Conservation (phyloP, 2,113 vertebrate species). For the Porphyrio hochstetteri region DNA sequence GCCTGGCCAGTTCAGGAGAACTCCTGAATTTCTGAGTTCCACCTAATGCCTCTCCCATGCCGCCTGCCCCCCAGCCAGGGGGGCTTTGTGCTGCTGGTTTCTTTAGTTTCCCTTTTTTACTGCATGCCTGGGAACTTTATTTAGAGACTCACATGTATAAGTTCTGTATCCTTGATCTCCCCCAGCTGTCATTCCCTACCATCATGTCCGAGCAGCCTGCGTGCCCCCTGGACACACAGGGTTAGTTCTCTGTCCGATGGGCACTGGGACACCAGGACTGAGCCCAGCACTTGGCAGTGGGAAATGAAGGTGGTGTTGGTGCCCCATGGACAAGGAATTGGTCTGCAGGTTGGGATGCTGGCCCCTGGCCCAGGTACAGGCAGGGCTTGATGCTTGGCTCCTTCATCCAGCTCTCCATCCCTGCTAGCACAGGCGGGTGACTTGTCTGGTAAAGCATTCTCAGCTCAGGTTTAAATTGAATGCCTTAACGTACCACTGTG, state of each 20-base stretch:
- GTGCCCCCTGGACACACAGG: not conserved
- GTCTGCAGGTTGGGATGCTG: not conserved
- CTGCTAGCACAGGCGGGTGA: not conserved
- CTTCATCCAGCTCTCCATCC: not conserved
- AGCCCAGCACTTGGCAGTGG: not conserved
- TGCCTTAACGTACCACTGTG: not conserved
- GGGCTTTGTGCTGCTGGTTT: not conserved
- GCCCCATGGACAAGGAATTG: not conserved
- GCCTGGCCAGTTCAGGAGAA: not conserved
- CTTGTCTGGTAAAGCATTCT: not conserved
- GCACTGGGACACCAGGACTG: not conserved
- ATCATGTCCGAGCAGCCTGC: not conserved
- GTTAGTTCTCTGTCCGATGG: not conserved
- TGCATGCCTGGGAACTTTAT: no score
- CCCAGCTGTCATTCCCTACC: no score
- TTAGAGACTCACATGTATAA: no score
- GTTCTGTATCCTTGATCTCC: no score
- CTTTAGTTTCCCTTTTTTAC: not conserved
- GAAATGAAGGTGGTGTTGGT: not conserved
- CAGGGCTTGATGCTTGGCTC: accelerated
- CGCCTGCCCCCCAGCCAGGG: not conserved
- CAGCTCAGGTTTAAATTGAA: not conserved
- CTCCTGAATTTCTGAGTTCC: not conserved
- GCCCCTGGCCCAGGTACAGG: accelerated
- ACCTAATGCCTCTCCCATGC: no score